A percentile compares a stretch with the other conserved stretches of the same genome.
These are phyloP conservation scores for Apodemia mormo DNA, from an alignment of 2,888 invertebrate genomes.

Conservation along the genomic window DNA sequence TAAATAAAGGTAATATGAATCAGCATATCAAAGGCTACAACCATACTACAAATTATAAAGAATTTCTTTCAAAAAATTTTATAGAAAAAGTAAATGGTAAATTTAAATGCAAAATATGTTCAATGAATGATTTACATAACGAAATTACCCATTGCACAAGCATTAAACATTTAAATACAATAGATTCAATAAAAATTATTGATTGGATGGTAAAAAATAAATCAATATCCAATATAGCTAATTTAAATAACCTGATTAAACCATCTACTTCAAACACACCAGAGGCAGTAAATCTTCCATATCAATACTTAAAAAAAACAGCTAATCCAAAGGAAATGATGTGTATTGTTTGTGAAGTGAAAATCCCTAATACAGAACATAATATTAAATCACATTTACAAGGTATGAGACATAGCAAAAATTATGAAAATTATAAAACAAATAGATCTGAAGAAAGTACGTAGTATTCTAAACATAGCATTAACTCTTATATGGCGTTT, in stretches of 20 bases:
- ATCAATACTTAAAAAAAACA: constrained; percentile 5
- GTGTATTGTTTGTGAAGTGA: constrained; percentile 16
- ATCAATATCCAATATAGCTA: neutral
- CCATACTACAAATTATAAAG: constrained; percentile 10
- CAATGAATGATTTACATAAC: constrained; percentile 8
- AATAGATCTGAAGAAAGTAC: neutral
- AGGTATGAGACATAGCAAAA: neutral
- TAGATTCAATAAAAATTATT: neutral
- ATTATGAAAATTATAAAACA: neutral
- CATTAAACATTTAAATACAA: neutral
- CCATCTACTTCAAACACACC: neutral
- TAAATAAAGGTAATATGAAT: neutral
- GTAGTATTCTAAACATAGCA: neutral
- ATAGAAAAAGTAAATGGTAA: neutral
- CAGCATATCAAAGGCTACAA: constrained; percentile 4
- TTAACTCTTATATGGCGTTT: neutral
- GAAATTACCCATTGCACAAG: constrained; percentile 12
- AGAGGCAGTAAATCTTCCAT: neutral
- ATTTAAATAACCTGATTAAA: neutral
- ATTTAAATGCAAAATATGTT: constrained; percentile 2
- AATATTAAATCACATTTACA: constrained; percentile 16
- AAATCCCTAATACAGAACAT: constrained; percentile 7
- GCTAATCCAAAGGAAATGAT: neutral
- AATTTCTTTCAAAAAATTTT: neutral
- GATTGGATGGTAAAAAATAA: neutral